phyloP scores from a whole-genome alignment of 1,140 invertebrate genomes.

The Scaptodrosophila lebanonensis region DNA sequence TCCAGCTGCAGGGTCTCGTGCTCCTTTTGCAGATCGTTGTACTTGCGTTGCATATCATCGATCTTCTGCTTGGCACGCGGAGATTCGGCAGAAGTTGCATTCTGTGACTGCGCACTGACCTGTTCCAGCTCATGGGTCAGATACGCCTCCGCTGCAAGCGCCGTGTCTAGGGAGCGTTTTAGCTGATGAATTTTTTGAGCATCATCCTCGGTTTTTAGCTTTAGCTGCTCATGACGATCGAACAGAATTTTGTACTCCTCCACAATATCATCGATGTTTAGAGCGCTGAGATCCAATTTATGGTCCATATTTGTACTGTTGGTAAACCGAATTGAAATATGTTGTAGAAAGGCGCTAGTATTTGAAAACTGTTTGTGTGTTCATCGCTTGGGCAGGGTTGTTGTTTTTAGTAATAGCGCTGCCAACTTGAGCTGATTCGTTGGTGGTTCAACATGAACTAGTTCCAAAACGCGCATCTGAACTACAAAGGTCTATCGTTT shows the following conservation, averaged over 20 bases:
- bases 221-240: slow-evolving; percentile 50
- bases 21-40: slow-evolving; percentile 34
- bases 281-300: slow-evolving; percentile 47
- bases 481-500: too few relatives aligned
- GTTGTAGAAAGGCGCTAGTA: slow-evolving; percentile 3
- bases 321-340: neutral
- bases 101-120: slow-evolving; percentile 16
- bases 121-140: slow-evolving; percentile 68
- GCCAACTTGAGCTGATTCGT: too few relatives aligned
- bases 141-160: slow-evolving; percentile 54
- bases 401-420: too few relatives aligned
- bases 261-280: slow-evolving; percentile 58
- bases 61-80: slow-evolving; percentile 34
- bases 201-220: slow-evolving; percentile 44
- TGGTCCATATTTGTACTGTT: slow-evolving; percentile 34
- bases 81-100: neutral
- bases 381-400: slow-evolving; percentile 11
- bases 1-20: slow-evolving; percentile 54
- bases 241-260: slow-evolving; percentile 62
- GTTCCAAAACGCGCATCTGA: too few relatives aligned
- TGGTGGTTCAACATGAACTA: too few relatives aligned
- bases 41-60: slow-evolving; percentile 52
- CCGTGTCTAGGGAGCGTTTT: slow-evolving; percentile 62
- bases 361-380: slow-evolving; percentile 25
- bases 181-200: slow-evolving; percentile 65